A percentile compares a stretch with the other conserved stretches of the same genome.
Conservation (phyloP, 2,888 invertebrate genomes). For the Lissocephala sabroskyi region DNA sequence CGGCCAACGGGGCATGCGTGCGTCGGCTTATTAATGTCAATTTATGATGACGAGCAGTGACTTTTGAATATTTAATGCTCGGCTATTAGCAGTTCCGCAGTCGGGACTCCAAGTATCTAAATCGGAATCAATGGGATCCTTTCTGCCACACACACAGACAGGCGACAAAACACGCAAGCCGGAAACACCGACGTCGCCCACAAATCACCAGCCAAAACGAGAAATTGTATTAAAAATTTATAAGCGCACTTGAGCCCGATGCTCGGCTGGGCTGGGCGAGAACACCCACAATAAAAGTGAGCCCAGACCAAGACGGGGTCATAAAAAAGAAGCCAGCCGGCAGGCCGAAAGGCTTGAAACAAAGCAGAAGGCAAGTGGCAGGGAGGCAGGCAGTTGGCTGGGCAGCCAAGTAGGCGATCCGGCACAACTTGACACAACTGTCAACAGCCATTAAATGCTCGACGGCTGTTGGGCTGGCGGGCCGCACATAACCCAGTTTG, state of each 20-base stretch:
- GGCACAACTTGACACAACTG: constrained; percentile 60
- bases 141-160: no score
- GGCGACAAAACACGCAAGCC: no score
- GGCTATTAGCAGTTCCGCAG: no score
- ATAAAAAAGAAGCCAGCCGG: constrained; percentile 40
- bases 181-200: no score
- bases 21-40: no score
- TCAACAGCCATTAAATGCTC: constrained; percentile 67
- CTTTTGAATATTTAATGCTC: no score
- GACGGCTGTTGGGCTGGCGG: constrained; percentile 28
- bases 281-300: constrained; percentile 51
- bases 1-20: no score
- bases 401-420: not conserved
- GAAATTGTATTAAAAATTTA: constrained; percentile 53
- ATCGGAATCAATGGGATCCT: no score
- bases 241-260: constrained; percentile 48
- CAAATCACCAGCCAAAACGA: no score
- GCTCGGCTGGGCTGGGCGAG: no score
- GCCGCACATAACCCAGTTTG: constrained; percentile 54
- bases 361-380: constrained; percentile 12
- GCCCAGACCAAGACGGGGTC: constrained; percentile 44
- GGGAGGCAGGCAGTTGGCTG: not conserved
- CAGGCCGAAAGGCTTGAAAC: constrained; percentile 32
- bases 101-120: no score
- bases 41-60: no score